A percentile compares a stretch with the other conserved stretches of the same genome.
phyloP scores from a whole-genome alignment of 2,888 invertebrate species.

The Leuctra nigra region DNA sequence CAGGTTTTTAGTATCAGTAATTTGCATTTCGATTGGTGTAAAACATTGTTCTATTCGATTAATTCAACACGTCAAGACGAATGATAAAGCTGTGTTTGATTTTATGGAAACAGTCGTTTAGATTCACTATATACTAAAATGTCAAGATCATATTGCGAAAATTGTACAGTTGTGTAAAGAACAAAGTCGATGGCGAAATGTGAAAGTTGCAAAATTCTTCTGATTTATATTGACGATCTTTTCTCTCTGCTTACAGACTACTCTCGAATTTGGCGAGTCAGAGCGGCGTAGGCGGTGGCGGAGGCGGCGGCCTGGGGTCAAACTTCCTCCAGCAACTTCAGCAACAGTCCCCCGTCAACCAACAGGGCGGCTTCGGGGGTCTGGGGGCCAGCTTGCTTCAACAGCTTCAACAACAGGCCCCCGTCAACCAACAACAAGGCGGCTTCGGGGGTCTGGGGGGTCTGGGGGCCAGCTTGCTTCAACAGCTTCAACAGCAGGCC shows the following conservation, averaged over 20 bases:
- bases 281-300: neutral
- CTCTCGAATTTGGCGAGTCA: constrained; percentile 7
- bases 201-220: too few relatives aligned
- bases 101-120: too few relatives aligned
- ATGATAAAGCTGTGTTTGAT: too few relatives aligned
- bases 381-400: constrained; percentile 4
- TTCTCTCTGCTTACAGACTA: constrained; percentile 1
- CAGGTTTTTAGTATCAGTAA: too few relatives aligned
- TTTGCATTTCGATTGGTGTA: too few relatives aligned
- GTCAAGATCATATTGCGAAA: too few relatives aligned
- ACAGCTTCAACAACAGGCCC: constrained; percentile 4
- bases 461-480: constrained; percentile 5
- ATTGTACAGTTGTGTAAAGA: too few relatives aligned
- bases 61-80: too few relatives aligned
- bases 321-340: neutral
- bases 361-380: constrained; percentile 3
- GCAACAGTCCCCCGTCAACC: neutral
- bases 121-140: too few relatives aligned
- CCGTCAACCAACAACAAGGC: constrained; percentile 3
- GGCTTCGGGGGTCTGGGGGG: neutral
- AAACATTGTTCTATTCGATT: too few relatives aligned
- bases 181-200: too few relatives aligned
- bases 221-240: too few relatives aligned
- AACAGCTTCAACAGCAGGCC: constrained; percentile 6
- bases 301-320: constrained; percentile 1